These are phyloP conservation scores for Danio jaintianensis DNA, from an alignment of 2,797 vertebrate species.

Conservation along the genomic window DNA sequence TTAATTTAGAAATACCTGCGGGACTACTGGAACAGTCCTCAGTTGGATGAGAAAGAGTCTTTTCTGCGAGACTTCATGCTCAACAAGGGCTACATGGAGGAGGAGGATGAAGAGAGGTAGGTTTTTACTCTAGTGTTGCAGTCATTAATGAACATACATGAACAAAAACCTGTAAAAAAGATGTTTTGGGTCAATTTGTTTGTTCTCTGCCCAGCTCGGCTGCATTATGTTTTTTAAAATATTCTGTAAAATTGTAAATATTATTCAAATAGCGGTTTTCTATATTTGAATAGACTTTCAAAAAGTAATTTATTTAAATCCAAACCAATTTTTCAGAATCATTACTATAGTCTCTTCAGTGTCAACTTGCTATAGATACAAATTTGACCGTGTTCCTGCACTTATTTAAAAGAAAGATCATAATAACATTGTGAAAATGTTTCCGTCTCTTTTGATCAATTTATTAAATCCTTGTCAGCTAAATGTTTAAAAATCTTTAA, in stretches of 20 bases:
- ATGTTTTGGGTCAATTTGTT: too few relatives aligned
- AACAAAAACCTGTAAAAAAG: neutral
- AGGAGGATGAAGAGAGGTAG: slow-evolving; percentile 71
- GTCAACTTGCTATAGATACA: too few relatives aligned
- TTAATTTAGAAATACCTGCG: slow-evolving; percentile 80
- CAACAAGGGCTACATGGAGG: slow-evolving; percentile 83
- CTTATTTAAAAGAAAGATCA: neutral
- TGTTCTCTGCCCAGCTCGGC: too few relatives aligned
- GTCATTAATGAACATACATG: neutral
- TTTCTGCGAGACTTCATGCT: slow-evolving; percentile 92
- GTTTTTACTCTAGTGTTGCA: slow-evolving; percentile 22
- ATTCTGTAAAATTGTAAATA: too few relatives aligned
- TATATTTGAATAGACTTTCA: too few relatives aligned
- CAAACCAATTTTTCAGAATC: too few relatives aligned
- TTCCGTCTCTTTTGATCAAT: neutral
- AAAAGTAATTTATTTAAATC: too few relatives aligned
- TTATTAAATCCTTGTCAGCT: neutral
- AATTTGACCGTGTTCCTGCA: too few relatives aligned
- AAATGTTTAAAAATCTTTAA: neutral
- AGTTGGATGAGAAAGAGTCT: slow-evolving; percentile 85
- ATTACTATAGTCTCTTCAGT: too few relatives aligned
- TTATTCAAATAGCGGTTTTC: too few relatives aligned
- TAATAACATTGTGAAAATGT: neutral
- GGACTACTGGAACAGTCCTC: slow-evolving; percentile 88
- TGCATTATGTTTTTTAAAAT: too few relatives aligned